A percentile compares a stretch with the other conserved stretches of the same genome.
Conservation (phyloP, 2,797 vertebrate species). For the Gymnothorax javanicus region DNA sequence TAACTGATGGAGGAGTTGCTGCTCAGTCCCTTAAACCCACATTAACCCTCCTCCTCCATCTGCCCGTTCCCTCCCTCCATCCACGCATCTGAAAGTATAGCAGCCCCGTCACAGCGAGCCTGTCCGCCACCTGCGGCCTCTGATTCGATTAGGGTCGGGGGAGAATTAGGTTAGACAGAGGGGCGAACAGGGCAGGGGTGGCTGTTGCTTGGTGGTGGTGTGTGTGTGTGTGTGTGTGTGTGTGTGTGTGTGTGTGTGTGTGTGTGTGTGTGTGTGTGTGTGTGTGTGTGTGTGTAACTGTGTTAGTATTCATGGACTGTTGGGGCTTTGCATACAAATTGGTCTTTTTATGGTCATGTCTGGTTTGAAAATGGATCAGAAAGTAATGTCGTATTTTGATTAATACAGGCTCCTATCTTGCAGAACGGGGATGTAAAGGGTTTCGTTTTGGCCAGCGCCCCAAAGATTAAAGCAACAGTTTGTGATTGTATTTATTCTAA, state of each 20-base stretch:
- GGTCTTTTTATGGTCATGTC: constrained; percentile 23
- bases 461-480: constrained; percentile 22
- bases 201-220: neutral
- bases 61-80: constrained; percentile 16
- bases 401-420: neutral
- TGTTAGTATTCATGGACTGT: constrained; percentile 22
- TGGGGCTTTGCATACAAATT: constrained; percentile 33
- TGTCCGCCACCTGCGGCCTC: constrained; percentile 72
- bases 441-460: constrained; percentile 12
- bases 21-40: constrained; percentile 23
- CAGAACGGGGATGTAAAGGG: constrained; percentile 6
- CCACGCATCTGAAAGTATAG: constrained; percentile 60
- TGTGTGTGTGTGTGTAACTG: too few species aligned
- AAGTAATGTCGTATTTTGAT: neutral
- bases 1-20: constrained; percentile 30
- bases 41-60: constrained; percentile 28
- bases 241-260: too few species aligned
- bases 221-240: neutral
- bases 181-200: constrained; percentile 48
- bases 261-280: too few species aligned
- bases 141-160: neutral
- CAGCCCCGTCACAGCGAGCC: constrained; percentile 44
- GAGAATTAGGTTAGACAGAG: neutral
- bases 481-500: neutral
- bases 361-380: neutral